Percentiles rank a stretch among this genome's conserved stretches.
phyloP scores from a whole-genome alignment of 2,888 invertebrate genomes.

The Amblyteles armatorius region DNA sequence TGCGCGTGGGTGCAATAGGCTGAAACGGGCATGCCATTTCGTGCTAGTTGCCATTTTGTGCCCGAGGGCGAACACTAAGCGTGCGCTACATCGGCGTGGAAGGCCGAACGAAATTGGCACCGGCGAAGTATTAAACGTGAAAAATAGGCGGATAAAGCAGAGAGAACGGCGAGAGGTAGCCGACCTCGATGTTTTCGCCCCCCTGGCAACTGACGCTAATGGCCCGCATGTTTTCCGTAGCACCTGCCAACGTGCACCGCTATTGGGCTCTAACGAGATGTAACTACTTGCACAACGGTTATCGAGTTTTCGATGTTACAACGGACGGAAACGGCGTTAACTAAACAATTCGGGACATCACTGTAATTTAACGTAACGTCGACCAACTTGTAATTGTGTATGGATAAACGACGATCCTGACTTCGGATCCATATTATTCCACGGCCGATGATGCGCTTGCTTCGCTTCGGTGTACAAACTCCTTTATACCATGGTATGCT shows the following conservation, averaged over 20 bases:
- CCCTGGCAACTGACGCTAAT: constrained; percentile 51
- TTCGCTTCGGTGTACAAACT: too few relatives aligned
- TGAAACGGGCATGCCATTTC: too few relatives aligned
- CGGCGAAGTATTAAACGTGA: constrained; percentile 10
- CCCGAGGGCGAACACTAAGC: not conserved
- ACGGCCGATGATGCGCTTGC: too few relatives aligned
- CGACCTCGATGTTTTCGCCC: constrained; percentile 41
- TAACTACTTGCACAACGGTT: constrained; percentile 54
- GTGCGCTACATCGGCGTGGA: not conserved
- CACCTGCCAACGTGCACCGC: constrained; percentile 24
- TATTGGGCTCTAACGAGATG: constrained; percentile 39
- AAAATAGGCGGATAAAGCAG: not conserved
- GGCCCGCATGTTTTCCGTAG: constrained; percentile 58
- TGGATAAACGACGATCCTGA: too few relatives aligned
- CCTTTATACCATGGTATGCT: too few relatives aligned
- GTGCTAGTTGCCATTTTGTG: not conserved
- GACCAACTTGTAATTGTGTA: not conserved
- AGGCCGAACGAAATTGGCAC: constrained; percentile 16
- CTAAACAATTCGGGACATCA: constrained; percentile 10
- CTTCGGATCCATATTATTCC: too few relatives aligned
- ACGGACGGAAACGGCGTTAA: not conserved
- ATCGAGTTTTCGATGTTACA: constrained; percentile 29
- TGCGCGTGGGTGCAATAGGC: not conserved
- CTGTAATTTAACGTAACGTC: not conserved
- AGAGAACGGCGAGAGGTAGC: constrained; percentile 29